Conservation (phyloP, 2,113 vertebrate genomes). For the Otolemur garnettii region DNA sequence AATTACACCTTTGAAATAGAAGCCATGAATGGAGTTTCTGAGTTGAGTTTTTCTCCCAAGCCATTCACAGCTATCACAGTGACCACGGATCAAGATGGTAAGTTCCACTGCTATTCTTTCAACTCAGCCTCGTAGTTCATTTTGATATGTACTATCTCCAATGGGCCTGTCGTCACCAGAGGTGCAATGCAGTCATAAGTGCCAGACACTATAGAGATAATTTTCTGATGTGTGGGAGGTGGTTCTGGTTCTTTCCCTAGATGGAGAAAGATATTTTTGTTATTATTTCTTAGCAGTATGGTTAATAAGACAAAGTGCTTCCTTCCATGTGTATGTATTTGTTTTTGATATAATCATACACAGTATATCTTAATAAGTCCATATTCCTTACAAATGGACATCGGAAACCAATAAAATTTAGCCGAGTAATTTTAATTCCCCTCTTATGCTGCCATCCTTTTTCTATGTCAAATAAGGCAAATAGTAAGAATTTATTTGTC, state of each 20-base stretch:
- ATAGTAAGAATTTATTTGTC: background rate
- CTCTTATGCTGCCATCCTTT: background rate
- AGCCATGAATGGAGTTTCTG: slow-evolving; percentile 95
- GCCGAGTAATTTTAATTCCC: background rate
- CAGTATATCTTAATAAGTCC: background rate
- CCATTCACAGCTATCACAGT: slow-evolving; percentile 94
- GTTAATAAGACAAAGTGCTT: slow-evolving; percentile 36
- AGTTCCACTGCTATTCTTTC: slow-evolving; percentile 84
- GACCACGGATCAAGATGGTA: slow-evolving; percentile 95
- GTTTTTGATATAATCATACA: slow-evolving; percentile 4
- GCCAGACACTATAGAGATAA: background rate
- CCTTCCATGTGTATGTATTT: background rate
- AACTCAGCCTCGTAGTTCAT: background rate
- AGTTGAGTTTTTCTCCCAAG: slow-evolving; percentile 93
- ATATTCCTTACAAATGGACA: background rate
- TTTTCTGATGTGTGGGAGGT: background rate
- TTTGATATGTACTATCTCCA: background rate
- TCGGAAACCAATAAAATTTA: background rate
- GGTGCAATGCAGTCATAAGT: accelerated
- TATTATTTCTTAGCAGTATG: background rate
- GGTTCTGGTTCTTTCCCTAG: background rate
- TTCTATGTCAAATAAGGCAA: slow-evolving; percentile 29
- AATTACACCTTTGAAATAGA: slow-evolving; percentile 99
- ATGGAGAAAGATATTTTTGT: background rate
- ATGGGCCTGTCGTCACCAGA: background rate